Percentiles rank a stretch among this genome's conserved stretches.
phyloP scores from a whole-genome alignment of 1,140 invertebrate species.

The Tetramorium parvispinum region DNA sequence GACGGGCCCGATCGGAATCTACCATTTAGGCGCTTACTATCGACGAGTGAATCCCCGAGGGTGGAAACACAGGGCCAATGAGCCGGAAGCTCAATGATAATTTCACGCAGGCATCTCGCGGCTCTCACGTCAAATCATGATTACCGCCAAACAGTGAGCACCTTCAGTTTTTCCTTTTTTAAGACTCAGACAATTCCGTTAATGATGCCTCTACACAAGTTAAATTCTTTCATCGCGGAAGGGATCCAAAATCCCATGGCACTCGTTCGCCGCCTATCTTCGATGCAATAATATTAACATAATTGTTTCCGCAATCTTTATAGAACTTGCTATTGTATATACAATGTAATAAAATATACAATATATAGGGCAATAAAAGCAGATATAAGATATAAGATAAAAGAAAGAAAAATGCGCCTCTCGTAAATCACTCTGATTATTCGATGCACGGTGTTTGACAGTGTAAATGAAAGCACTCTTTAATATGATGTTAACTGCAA shows the following conservation, averaged over 20 bases:
- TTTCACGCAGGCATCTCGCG: slow-evolving; percentile 63
- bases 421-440: neutral
- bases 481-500: neutral
- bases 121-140: slow-evolving; percentile 69
- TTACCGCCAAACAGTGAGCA: slow-evolving; percentile 50
- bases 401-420: neutral
- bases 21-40: slow-evolving; percentile 72
- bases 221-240: slow-evolving; percentile 9
- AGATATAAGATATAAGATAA: neutral
- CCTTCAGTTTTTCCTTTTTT: slow-evolving; percentile 35
- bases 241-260: neutral
- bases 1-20: slow-evolving; percentile 77
- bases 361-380: neutral
- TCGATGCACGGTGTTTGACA: neutral
- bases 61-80: slow-evolving; percentile 47
- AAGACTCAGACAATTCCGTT: slow-evolving; percentile 65
- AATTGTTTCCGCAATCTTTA: slow-evolving; percentile 15
- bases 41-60: slow-evolving; percentile 62
- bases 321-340: neutral
- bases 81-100: slow-evolving; percentile 68
- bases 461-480: neutral
- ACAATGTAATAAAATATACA: neutral
- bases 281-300: neutral
- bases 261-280: neutral
- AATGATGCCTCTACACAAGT: slow-evolving; percentile 55